These are phyloP conservation scores for Copsychus sechellarum DNA, from an alignment of 2,113 vertebrate genomes.

Conservation along the genomic window DNA sequence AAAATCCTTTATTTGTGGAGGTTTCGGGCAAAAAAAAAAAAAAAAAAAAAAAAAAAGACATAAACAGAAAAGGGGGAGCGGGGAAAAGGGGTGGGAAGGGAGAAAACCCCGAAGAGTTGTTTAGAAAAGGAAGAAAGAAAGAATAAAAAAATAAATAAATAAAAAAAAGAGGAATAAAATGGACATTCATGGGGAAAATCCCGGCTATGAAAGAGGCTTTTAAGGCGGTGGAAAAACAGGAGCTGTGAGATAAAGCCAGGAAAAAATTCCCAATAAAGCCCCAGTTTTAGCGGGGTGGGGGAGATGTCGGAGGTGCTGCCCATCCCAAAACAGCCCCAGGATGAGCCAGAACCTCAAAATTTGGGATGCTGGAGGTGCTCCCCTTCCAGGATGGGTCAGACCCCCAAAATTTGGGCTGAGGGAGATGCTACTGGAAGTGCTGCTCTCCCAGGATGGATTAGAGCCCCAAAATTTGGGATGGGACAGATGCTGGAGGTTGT, in stretches of 20 bases:
- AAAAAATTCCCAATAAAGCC: not conserved
- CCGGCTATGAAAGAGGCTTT: slow-evolving; percentile 49
- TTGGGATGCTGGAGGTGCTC: not conserved
- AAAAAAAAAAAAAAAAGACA: not conserved
- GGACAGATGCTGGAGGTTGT: not conserved
- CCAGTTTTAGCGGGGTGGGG: not conserved
- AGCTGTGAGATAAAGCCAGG: slow-evolving; percentile 52
- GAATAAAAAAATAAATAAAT: not conserved
- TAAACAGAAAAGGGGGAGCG: not conserved
- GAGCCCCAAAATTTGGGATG: not conserved
- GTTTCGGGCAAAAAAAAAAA: not conserved
- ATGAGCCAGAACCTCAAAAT: not conserved
- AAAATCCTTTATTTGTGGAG: slow-evolving; percentile 20
- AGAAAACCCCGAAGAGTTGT: slow-evolving; percentile 35
- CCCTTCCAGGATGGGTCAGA: no score
- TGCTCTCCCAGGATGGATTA: no score
- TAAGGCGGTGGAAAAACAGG: not conserved
- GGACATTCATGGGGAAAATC: slow-evolving; percentile 47
- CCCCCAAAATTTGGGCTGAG: not conserved
- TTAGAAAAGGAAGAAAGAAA: not conserved
- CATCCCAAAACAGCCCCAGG: rapidly evolving
- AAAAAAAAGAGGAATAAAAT: not conserved
- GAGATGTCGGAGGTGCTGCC: not conserved
- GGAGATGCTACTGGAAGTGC: no score
- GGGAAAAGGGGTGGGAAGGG: not conserved